Evolutionary conservation across 2,113 vertebrate genomes (phyloP).

Genomic region (Montifringilla adamsi): DNA sequence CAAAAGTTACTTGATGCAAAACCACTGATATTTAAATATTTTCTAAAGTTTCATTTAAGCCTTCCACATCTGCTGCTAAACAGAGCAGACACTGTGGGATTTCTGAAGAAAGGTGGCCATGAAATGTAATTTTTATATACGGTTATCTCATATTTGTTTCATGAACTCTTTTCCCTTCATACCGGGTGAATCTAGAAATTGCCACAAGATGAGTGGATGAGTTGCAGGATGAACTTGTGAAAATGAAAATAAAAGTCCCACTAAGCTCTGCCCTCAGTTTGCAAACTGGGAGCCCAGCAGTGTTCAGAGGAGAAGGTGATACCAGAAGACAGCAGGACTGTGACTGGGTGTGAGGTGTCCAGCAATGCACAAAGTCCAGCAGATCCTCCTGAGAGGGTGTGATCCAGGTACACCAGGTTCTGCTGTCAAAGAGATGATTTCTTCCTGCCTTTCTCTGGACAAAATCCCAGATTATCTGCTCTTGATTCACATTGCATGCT

Average conservation of each 20-base stretch:
- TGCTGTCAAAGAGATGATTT: not conserved
- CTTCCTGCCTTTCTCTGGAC: not conserved
- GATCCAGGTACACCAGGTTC: not conserved
- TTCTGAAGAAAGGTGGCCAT: not conserved
- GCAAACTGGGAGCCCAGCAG: not conserved
- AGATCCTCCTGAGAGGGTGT: not conserved
- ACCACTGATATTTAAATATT: not conserved
- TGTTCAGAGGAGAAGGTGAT: not conserved
- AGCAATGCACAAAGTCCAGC: not conserved
- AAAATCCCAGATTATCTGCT: not conserved
- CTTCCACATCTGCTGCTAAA: not conserved
- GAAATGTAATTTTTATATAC: not conserved
- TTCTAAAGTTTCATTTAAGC: not conserved
- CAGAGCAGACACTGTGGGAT: not conserved
- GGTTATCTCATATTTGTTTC: not conserved
- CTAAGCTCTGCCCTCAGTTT: not conserved
- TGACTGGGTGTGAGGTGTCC: not conserved
- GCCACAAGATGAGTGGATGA: not conserved
- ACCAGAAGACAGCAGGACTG: not conserved
- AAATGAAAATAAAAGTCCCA: not conserved
- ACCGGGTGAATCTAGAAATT: not conserved
- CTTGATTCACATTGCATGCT: not conserved
- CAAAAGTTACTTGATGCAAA: not conserved
- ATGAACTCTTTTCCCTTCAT: not conserved
- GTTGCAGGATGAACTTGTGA: not conserved